phyloP scores from a whole-genome alignment of 2,113 vertebrate species.

The Pollachius pollachius region DNA sequence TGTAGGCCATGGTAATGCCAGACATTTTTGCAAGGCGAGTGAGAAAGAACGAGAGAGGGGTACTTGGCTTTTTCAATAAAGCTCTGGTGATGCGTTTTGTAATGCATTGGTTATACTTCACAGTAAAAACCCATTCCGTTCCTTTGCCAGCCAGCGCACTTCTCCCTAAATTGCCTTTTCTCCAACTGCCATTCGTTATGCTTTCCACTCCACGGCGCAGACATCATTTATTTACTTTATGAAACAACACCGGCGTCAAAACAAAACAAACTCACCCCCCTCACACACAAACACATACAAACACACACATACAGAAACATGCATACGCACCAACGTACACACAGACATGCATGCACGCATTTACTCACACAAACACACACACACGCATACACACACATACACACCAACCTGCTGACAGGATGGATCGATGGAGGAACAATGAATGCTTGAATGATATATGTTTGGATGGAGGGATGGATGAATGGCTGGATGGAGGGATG shows the following conservation, averaged over 20 bases:
- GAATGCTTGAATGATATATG: not conserved
- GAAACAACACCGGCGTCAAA: slow-evolving; percentile 67
- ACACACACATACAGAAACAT: slow-evolving; percentile 31
- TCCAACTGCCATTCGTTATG: slow-evolving; percentile 73
- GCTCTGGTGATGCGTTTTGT: slow-evolving; percentile 74
- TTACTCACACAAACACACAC: too few species aligned
- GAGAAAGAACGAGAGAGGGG: slow-evolving; percentile 38
- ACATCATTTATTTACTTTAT: slow-evolving; percentile 79
- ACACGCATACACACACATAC: slow-evolving; percentile 3
- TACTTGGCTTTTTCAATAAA: slow-evolving; percentile 76
- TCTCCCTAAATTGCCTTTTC: slow-evolving; percentile 72
- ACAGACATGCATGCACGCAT: too few species aligned
- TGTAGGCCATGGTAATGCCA: slow-evolving; percentile 70
- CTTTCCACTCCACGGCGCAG: slow-evolving; percentile 71
- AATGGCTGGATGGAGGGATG: not conserved
- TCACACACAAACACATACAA: slow-evolving; percentile 17
- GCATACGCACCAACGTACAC: too few species aligned
- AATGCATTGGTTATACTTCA: slow-evolving; percentile 80
- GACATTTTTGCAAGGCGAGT: slow-evolving; percentile 55
- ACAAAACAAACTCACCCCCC: slow-evolving; percentile 57
- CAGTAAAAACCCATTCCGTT: slow-evolving; percentile 73
- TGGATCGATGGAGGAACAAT: slow-evolving; percentile 29
- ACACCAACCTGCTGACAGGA: slow-evolving; percentile 12
- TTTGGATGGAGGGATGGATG: not conserved
- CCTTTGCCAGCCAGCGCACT: slow-evolving; percentile 65